Percentiles rank a stretch among this genome's conserved stretches.
These are phyloP conservation scores for Trissolcus brochymenae DNA, from an alignment of 2,888 invertebrate genomes.

Conservation along the genomic window DNA sequence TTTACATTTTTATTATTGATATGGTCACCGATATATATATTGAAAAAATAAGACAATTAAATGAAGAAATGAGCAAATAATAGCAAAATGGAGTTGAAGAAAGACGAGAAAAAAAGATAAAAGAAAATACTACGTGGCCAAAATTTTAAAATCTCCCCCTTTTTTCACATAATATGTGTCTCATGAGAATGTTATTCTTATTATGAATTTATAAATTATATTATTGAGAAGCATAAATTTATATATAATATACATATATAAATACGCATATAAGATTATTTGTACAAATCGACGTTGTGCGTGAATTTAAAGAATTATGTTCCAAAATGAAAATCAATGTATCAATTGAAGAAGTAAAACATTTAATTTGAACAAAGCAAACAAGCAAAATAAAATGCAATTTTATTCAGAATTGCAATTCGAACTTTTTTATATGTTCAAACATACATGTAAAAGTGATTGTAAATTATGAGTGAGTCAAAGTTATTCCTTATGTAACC, in stretches of 20 bases:
- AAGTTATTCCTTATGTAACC: constrained; percentile 1
- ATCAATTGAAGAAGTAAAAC: constrained; percentile 11
- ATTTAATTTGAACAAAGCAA: constrained; percentile 14
- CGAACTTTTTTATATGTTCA: constrained; percentile 21
- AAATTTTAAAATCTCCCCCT: not conserved
- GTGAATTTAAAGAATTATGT: constrained; percentile 17
- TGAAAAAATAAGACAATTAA: too few relatives aligned
- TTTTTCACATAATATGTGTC: not conserved
- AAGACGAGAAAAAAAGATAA: too few relatives aligned
- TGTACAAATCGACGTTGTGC: constrained; percentile 53
- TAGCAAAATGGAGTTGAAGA: too few relatives aligned
- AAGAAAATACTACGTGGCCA: too few relatives aligned
- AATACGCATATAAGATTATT: constrained; percentile 27
- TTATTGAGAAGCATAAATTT: not conserved
- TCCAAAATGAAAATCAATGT: constrained; percentile 8
- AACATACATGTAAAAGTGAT: constrained; percentile 13
- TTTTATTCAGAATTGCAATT: constrained; percentile 11
- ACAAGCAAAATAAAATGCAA: constrained; percentile 1
- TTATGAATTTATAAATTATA: constrained; percentile 1
- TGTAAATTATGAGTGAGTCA: constrained; percentile 34
- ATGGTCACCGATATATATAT: too few relatives aligned
- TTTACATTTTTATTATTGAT: too few relatives aligned
- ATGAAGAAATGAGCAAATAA: too few relatives aligned
- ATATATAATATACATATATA: constrained; percentile 8
- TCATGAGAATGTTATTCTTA: not conserved